Evolutionary conservation across 2,113 vertebrate genomes (phyloP), one percentile per base, ranked within the genome.

Genomic region (rat (Rattus norvegicus)): DNA sequence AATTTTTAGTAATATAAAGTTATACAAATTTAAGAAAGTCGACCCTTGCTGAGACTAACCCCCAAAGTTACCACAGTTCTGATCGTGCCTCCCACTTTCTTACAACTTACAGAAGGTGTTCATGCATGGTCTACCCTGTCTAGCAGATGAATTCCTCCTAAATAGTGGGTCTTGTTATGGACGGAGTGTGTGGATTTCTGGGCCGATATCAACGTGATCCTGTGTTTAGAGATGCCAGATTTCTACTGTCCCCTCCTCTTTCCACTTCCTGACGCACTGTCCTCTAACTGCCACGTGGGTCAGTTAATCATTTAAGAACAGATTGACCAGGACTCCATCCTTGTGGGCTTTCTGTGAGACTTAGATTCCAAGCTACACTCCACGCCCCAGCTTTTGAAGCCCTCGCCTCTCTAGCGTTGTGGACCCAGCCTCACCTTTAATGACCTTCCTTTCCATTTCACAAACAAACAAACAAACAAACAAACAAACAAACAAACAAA

Each of bases 291-390:
- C 47, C 36, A 91, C 12, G 24, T 6, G 12, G n/a, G n/a, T n/a
- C n/a, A n/a, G n/a, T n/a, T n/a, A n/a, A 70, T 30, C 2, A 92
- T 93, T 86, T 79, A 52, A 88, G 93, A 93, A 84, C 28, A 67
- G 17, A 63, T 39, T 28, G 19, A 19, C 22, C 61, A 5, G 43
- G 39, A 33, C 26, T 30, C 61, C 79, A 1, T 54, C 54, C 67
- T 47, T 28, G 54, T 63, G 65, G 54, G 1, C 36, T 52, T 80
- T 12, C 26, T 52, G 52, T 43, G 69, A 47, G 85, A 22, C 1
- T 81, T 69, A 70, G 33, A 39, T 61, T 47, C 30, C 2, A 77
- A 93, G 19, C 54, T 72, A 22, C 77, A 12, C 52, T 70, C 54
- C 24, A 49, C 49, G 16, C 47, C 9, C 0, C 14, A 13, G 20